Conservation (phyloP, 2,888 invertebrate species). For the Nowickia ferox region DNA sequence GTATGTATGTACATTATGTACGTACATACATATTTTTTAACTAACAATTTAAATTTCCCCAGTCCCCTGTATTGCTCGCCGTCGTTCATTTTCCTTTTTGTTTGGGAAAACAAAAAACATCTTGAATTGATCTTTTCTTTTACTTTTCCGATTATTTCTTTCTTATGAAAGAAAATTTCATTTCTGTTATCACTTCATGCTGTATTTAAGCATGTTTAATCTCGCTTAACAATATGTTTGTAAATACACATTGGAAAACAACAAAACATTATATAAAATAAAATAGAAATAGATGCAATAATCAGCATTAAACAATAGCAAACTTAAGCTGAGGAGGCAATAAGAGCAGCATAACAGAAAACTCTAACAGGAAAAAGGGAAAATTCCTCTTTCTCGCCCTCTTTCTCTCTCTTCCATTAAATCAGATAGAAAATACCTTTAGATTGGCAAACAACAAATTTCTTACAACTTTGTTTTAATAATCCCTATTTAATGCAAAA, state of each 20-base stretch:
- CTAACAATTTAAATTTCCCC: too few species aligned
- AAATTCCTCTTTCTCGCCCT: not conserved
- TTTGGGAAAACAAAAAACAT: too few species aligned
- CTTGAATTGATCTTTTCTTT: too few species aligned
- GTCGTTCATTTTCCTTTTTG: too few species aligned
- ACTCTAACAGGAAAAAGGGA: not conserved
- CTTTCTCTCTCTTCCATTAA: too few species aligned
- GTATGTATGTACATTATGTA: too few species aligned
- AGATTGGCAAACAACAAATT: not conserved
- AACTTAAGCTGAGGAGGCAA: not conserved
- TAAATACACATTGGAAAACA: slow-evolving; percentile 15
- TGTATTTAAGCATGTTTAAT: slow-evolving; percentile 57
- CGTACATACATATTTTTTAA: too few species aligned
- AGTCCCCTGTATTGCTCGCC: too few species aligned
- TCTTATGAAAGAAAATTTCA: not conserved
- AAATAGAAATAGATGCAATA: not conserved
- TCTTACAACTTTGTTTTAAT: not conserved
- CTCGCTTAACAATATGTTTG: slow-evolving; percentile 48
- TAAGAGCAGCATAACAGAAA: not conserved
- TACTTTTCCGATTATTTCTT: not conserved
- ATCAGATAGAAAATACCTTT: not conserved
- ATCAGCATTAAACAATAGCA: not conserved
- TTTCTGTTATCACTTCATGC: slow-evolving; percentile 46
- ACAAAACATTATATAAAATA: not conserved
- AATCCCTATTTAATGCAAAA: not conserved